Percentiles rank a stretch among this genome's conserved stretches.
Evolutionary conservation across 2,113 vertebrate genomes (phyloP).

Genomic region (Spheniscus mendiculus): DNA sequence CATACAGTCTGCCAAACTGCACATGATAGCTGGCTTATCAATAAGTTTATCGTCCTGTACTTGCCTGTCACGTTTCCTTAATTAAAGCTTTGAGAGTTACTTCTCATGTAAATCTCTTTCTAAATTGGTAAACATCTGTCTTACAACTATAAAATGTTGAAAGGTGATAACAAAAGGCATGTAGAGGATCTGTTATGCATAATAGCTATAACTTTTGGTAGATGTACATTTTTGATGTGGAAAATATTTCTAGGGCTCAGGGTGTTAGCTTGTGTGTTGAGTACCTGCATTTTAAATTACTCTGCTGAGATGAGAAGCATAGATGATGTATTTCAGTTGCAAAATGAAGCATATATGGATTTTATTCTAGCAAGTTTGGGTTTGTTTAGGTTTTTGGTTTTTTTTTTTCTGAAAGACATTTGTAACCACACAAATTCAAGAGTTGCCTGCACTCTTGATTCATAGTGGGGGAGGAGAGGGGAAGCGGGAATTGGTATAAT

Average conservation of each 20-base stretch:
- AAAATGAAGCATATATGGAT: background rate
- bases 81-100: background rate
- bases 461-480: background rate
- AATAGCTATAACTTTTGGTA: background rate
- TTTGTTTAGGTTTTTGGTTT: background rate
- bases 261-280: background rate
- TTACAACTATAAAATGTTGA: background rate
- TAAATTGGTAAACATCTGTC: background rate
- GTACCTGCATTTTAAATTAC: background rate
- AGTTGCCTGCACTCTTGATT: background rate
- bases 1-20: background rate
- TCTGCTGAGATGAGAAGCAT: background rate
- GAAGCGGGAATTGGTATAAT: background rate
- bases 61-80: background rate
- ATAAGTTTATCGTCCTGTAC: background rate
- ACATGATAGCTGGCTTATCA: background rate
- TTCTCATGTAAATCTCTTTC: background rate
- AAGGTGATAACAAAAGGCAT: background rate
- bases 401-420: background rate
- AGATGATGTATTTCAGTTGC: background rate
- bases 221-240: background rate
- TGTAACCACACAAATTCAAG: background rate
- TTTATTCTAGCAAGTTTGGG: background rate
- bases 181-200: background rate
- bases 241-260: background rate